Evolutionary conservation across 1,140 invertebrate species (phyloP).

Genomic region (Paracyclopina nana): DNA sequence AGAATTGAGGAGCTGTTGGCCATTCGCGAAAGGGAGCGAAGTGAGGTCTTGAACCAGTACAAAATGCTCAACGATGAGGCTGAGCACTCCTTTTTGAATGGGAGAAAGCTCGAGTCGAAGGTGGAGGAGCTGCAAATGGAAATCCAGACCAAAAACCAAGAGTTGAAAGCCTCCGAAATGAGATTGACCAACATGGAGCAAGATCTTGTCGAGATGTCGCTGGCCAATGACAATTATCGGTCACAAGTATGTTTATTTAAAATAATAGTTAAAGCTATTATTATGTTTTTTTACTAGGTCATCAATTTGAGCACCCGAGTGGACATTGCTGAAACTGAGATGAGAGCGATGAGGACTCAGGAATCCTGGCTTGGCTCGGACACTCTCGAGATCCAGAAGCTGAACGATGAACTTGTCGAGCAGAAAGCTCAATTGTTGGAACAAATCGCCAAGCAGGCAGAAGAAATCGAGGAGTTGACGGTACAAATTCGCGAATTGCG

Average conservation of each 20-base stretch:
- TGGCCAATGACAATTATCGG: conserved; percentile 9
- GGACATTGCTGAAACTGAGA: conserved; percentile 1
- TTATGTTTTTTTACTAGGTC: no score
- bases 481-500: background rate
- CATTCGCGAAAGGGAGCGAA: background rate
- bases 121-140: background rate
- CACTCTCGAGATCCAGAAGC: background rate
- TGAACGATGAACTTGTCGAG: background rate
- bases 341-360: background rate
- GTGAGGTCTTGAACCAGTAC: conserved; percentile 1
- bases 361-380: conserved; percentile 1
- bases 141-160: background rate
- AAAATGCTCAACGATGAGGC: background rate
- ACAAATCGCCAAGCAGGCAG: background rate
- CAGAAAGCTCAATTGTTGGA: background rate
- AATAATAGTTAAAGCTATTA: no score
- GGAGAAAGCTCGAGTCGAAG: conserved; percentile 1
- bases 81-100: background rate
- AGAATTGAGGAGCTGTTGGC: conserved; percentile 4
- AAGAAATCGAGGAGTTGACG: conserved; percentile 2
- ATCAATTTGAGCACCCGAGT: background rate
- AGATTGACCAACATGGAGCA: background rate
- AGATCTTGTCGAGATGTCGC: conserved; percentile 6
- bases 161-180: background rate
- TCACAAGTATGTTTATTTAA: no score